These are phyloP conservation scores for Pseudanteris insignis DNA, from an alignment of 2,888 invertebrate genomes.

Conservation along the genomic window DNA sequence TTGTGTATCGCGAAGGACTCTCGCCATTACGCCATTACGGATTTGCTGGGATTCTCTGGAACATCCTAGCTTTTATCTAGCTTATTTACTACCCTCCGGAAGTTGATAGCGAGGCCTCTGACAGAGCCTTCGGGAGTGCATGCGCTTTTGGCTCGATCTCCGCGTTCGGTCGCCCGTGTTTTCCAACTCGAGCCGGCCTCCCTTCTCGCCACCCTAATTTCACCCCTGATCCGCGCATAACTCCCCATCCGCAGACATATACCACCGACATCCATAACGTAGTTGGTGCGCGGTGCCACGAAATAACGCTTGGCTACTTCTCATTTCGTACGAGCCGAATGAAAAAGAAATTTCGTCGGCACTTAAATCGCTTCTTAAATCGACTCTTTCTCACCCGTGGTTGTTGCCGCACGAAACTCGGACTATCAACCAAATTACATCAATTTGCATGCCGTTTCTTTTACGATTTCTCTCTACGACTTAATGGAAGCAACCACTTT, in stretches of 20 bases:
- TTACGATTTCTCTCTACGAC: too few relatives aligned
- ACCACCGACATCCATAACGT: conserved; percentile 31
- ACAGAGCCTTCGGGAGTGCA: conserved; percentile 40
- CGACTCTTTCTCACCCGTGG: too few relatives aligned
- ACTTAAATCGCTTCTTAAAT: too few relatives aligned
- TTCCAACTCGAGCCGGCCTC: conserved; percentile 13
- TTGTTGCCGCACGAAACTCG: too few relatives aligned
- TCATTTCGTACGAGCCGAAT: conserved; percentile 13
- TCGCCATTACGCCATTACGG: conserved; percentile 49
- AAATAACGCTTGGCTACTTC: conserved; percentile 43
- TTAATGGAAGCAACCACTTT: too few relatives aligned
- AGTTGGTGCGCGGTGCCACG: conserved; percentile 22
- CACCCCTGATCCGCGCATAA: conserved; percentile 15
- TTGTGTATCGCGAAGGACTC: conserved; percentile 35
- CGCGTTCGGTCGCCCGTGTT: conserved; percentile 20
- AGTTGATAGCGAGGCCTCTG: conserved; percentile 43
- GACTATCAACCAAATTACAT: too few relatives aligned
- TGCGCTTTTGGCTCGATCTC: conserved; percentile 41
- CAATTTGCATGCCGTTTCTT: too few relatives aligned
- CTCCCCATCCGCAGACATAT: conserved; percentile 21
- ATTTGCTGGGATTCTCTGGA: conserved; percentile 52
- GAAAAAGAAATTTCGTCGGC: conserved; percentile 37
- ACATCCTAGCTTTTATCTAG: conserved; percentile 54
- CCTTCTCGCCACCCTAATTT: conserved; percentile 4
- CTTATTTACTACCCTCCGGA: conserved; percentile 54